phyloP scores from a whole-genome alignment of 2,113 vertebrate species.

The Cavia aperea region DNA sequence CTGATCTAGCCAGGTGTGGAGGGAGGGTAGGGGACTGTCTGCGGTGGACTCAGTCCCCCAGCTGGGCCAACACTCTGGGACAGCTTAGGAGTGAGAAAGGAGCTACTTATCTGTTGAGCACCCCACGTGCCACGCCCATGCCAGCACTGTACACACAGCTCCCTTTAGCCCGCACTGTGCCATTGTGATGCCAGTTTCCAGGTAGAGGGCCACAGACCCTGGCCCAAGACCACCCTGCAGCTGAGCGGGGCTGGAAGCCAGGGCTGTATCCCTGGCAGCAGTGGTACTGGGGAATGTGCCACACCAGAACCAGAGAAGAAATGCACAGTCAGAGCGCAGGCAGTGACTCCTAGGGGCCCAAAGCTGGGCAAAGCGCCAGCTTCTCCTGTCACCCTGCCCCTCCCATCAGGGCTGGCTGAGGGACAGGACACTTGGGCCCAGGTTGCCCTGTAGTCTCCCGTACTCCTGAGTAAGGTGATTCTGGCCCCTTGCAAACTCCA shows the following conservation, averaged over 20 bases:
- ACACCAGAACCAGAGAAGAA: neutral
- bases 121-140: neutral
- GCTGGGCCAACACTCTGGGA: neutral
- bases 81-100: neutral
- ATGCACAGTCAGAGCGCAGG: conserved; percentile 14
- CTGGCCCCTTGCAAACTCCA: neutral
- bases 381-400: neutral
- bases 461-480: neutral
- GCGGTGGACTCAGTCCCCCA: neutral
- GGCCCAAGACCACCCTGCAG: neutral
- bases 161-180: neutral
- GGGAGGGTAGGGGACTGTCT: neutral
- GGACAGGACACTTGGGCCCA: neutral
- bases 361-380: neutral
- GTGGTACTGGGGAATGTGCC: neutral
- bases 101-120: neutral
- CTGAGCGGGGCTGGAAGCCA: neutral
- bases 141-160: neutral
- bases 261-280: neutral
- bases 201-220: neutral
- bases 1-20: neutral
- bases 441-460: neutral
- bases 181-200: conserved; percentile 36
- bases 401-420: neutral
- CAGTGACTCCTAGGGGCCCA: neutral